A percentile compares a stretch with the other conserved stretches of the same genome.
Evolutionary conservation across 2,113 vertebrate species (phyloP).

Genomic region (Eretmochelys imbricata): DNA sequence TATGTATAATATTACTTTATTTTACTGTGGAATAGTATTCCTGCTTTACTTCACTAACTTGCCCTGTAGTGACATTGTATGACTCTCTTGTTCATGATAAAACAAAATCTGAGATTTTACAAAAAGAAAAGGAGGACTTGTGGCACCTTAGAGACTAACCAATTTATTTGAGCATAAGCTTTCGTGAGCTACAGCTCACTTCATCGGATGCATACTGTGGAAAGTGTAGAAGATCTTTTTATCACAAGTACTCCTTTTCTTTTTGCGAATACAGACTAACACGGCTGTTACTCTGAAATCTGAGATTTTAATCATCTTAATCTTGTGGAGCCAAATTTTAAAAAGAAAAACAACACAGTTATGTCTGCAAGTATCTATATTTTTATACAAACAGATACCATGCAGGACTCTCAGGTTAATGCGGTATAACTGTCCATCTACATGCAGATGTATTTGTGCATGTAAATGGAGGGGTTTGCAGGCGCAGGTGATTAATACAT

Average conservation of each 20-base stretch:
- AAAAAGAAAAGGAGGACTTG: no score
- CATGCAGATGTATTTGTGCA: not conserved
- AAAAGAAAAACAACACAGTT: not conserved
- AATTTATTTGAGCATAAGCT: no score
- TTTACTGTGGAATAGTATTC: not conserved
- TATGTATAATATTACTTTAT: not conserved
- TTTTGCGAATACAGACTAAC: no score
- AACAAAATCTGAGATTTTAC: not conserved
- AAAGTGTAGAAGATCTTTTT: no score
- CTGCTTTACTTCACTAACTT: not conserved
- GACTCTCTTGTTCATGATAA: rapidly evolving
- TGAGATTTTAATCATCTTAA: not conserved
- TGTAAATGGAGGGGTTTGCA: not conserved
- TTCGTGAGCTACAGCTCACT: no score
- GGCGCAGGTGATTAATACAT: not conserved
- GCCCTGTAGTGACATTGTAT: no score
- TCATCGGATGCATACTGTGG: no score
- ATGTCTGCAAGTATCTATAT: rapidly evolving
- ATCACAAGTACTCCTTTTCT: no score
- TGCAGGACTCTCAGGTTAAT: not conserved
- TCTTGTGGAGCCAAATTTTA: not conserved
- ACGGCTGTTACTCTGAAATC: not conserved
- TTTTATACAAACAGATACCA: not conserved
- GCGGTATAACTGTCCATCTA: not conserved
- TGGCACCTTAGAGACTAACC: no score